Evolutionary conservation across 1,140 invertebrate species (phyloP).

Genomic region (Homarus americanus): DNA sequence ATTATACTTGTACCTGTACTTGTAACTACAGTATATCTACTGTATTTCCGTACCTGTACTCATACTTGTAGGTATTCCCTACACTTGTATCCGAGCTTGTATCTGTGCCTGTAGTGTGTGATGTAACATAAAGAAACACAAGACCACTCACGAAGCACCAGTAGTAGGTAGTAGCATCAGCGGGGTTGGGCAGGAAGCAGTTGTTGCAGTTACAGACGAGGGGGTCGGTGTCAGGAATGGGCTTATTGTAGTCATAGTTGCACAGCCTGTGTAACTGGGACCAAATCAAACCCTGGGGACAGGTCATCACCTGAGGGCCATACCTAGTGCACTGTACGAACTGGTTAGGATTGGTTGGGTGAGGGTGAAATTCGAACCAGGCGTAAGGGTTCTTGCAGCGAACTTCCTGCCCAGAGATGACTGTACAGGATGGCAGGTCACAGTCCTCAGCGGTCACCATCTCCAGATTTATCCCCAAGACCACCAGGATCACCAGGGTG

Average conservation of each 20-base stretch:
- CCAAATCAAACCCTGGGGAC: not conserved
- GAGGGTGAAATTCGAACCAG: conserved; percentile 35
- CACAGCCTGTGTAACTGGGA: not conserved
- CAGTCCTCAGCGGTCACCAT: not conserved
- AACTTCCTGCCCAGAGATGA: conserved; percentile 18
- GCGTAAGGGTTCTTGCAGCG: not conserved
- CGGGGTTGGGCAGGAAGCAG: not conserved
- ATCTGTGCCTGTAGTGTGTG: no score
- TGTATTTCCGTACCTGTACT: no score
- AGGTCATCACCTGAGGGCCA: conserved; percentile 31
- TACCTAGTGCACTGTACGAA: conserved; percentile 28
- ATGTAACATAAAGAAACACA: no score
- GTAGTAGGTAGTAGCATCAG: not conserved
- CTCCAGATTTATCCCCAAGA: no score
- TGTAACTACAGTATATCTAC: no score
- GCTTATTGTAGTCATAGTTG: not conserved
- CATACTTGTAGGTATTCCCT: no score
- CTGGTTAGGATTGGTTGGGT: conserved; percentile 6
- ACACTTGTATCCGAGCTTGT: no score
- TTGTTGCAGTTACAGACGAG: not conserved
- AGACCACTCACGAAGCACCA: not conserved
- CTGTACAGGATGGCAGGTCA: not conserved
- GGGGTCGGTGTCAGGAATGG: not conserved
- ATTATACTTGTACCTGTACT: no score
- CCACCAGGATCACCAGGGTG: no score